phyloP scores from a whole-genome alignment of 2,797 vertebrate genomes.

The Scolopax rusticola region DNA sequence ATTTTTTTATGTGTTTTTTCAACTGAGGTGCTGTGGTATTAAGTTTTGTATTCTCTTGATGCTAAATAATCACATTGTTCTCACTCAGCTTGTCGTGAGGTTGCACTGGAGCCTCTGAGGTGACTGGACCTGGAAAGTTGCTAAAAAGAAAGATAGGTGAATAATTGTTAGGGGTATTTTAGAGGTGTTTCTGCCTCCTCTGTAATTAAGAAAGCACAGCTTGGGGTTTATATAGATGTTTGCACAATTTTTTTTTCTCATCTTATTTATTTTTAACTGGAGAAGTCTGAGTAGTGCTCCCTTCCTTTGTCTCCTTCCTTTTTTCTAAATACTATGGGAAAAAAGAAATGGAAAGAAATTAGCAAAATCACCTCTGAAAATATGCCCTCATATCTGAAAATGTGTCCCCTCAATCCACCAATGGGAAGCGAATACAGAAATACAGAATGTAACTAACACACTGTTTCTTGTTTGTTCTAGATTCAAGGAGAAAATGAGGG shows the following conservation, averaged over 20 bases:
- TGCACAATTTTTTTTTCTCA: slow-evolving; percentile 10
- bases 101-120: slow-evolving; percentile 32
- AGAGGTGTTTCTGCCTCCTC: slow-evolving; percentile 6
- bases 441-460: not conserved
- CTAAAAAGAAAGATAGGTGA: slow-evolving; percentile 42
- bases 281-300: not conserved
- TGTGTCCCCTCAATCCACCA: not conserved
- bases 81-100: slow-evolving; percentile 34
- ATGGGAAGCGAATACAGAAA: not conserved
- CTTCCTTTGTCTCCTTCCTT: not conserved
- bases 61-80: slow-evolving; percentile 52
- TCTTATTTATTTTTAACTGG: slow-evolving; percentile 2
- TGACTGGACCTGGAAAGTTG: slow-evolving; percentile 10
- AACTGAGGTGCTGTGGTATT: not conserved
- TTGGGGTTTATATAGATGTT: slow-evolving; percentile 54
- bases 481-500: not conserved
- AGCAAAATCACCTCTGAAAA: not conserved
- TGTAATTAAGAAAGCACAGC: slow-evolving; percentile 55
- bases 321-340: not conserved
- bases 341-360: not conserved
- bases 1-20: not conserved
- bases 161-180: slow-evolving; percentile 50
- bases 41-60: slow-evolving; percentile 36
- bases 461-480: not conserved
- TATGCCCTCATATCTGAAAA: not conserved